These are phyloP conservation scores for Sebastes reedi DNA, from an alignment of 2,797 vertebrate genomes.

Conservation along the genomic window DNA sequence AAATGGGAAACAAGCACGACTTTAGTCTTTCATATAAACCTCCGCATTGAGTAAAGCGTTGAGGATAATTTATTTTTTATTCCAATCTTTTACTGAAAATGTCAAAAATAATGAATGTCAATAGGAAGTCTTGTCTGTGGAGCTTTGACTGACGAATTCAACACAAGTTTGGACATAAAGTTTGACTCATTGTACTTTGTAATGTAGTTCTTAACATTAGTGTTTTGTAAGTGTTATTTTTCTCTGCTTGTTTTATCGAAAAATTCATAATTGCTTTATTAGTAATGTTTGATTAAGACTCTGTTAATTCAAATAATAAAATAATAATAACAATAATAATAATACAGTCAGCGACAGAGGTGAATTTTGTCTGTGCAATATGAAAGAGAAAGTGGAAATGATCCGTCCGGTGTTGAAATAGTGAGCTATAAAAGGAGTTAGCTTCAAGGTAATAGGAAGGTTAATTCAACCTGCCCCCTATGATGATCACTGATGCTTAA, in stretches of 20 bases:
- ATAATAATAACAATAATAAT: not conserved
- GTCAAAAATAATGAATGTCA: not conserved
- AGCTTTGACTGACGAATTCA: not conserved
- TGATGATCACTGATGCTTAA: conserved; percentile 82
- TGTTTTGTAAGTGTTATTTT: not conserved
- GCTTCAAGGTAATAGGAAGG: conserved; percentile 82
- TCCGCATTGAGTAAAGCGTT: not conserved
- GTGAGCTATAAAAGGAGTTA: conserved; percentile 71
- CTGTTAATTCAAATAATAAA: not conserved
- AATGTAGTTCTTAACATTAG: not conserved
- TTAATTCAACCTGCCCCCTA: conserved; percentile 78
- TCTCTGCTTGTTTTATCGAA: not conserved
- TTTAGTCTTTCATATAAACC: not conserved
- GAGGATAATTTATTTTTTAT: not conserved
- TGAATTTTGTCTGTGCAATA: not conserved
- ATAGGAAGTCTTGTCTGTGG: not conserved
- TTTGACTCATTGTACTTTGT: not conserved
- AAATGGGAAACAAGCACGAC: not conserved
- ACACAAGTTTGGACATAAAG: not conserved
- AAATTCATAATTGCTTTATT: not conserved
- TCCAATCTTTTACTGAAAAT: not conserved
- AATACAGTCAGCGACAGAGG: not conserved
- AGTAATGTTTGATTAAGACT: not conserved
- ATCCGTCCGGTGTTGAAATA: conserved; percentile 54
- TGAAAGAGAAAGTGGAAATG: conserved; percentile 37